Evolutionary conservation across 2,888 invertebrate genomes (phyloP), one percentile per base, ranked within the genome.

Genomic region (Thera obeliscata): DNA sequence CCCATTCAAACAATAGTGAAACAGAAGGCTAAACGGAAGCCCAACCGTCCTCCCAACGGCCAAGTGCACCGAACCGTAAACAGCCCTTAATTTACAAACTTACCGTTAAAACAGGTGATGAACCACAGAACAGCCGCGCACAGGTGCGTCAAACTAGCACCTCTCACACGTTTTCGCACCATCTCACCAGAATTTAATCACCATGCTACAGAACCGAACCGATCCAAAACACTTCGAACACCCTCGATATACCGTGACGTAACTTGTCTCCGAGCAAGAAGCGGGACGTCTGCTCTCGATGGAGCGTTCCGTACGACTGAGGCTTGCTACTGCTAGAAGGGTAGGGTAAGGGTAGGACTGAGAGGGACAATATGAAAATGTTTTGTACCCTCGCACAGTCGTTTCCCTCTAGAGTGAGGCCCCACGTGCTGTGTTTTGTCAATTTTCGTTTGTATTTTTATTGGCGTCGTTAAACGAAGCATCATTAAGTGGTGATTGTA

Each of bases 101-200:
- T 88, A 93, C 93, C 91, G 79, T 88, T 86, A 71, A 91, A 87
- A 86, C 89, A 91, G 82, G 87, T 86, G 86, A 90, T 75, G 80
- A 92, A 77, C 90, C 90, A 91, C 79, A 93, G 74, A 61, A 91
- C 75, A 66, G 85, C 80, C 64, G 86, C 83, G 82, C 88, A 90
- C 74, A 89, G 77, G 75, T 87, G 88, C 85, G 84, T 82, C 78
- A 87, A 82, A 77, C 82, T 81, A 76, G 83, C 83, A 83, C 87
- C 84, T 81, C 83, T 86, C 75, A 82, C 83, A 80, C 86, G 84
- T 81, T 86, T 84, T 75, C 86, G 88, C 88, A 89, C 88, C 91
- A 91, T 91, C 83, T 82, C 88, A 89, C 87, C 84, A 82, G 81
- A 84, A 87, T 86, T 83, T 85, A 89, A 86, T 76, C 88, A 91